Percentiles rank a stretch among this genome's conserved stretches.
Conservation (phyloP, 1,140 invertebrate species). For the Solenopsis invicta region DNA sequence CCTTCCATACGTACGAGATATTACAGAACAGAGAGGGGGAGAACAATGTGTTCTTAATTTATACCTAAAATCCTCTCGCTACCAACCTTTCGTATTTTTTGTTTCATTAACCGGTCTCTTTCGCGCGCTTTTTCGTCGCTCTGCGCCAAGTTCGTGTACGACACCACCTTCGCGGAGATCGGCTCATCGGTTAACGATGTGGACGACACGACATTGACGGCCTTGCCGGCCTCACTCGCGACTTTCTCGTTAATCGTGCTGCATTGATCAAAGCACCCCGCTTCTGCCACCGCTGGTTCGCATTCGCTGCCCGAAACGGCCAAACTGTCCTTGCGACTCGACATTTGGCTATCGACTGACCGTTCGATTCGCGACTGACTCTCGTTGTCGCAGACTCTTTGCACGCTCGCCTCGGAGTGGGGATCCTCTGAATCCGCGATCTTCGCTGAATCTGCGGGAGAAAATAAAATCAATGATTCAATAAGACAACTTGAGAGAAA, state of each 20-base stretch:
- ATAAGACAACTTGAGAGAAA: constrained; percentile 10
- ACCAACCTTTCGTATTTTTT: constrained; percentile 64
- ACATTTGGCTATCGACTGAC: constrained; percentile 83
- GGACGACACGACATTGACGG: constrained; percentile 27
- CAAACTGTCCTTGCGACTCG: constrained; percentile 83
- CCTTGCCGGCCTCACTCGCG: constrained; percentile 17
- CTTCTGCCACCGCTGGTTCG: constrained; percentile 12
- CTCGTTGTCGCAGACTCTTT: constrained; percentile 39
- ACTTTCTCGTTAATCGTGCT: neutral
- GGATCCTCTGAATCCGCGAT: constrained; percentile 68
- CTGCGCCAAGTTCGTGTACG: neutral
- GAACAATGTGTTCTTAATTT: neutral
- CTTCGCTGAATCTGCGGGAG: constrained; percentile 71
- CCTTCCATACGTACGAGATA: neutral
- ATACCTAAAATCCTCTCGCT: neutral
- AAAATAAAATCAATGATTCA: constrained; percentile 35
- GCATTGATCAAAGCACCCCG: neutral
- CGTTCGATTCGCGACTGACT: constrained; percentile 69
- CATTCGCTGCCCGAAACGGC: constrained; percentile 69
- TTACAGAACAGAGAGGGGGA: neutral
- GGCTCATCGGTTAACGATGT: neutral
- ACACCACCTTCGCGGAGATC: neutral
- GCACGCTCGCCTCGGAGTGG: constrained; percentile 61
- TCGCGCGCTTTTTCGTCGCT: neutral
- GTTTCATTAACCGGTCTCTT: neutral